Base-by-base conservation (phyloP, 2,888 invertebrate genomes). In the Linnaemya tessellans region DNA sequence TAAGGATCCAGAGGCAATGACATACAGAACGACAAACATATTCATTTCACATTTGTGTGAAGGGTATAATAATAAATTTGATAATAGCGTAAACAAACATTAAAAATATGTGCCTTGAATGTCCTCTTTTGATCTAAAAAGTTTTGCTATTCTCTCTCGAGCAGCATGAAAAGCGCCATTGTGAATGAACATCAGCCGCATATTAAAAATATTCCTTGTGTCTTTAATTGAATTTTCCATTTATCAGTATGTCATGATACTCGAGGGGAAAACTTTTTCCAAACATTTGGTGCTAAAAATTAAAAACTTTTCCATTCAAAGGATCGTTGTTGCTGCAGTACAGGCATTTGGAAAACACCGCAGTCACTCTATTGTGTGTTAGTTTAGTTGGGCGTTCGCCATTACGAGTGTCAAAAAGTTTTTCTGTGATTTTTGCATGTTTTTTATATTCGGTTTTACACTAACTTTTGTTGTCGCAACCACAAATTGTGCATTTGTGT, bases 401-500 rank as follows among this genome's bases (percentile, higher is more conserved):
- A 11, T 51, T 20, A 20, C 20, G 35, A 60, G 46, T 73, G 73
- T 35, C 46, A 60, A 60, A 46, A 73, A 60, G 30, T 73, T 73
- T 73, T 15, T 0, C 30, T 38, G 11, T 49, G 30, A 15, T 41
- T 56, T 71, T 64, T 64, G 25, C 38, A 25, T 68, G 18, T 49
- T 74, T 20, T 43, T 43, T 65, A 54, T 56, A 1, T 20, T n/a
- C 11, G 4, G 2, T 25, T 25, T 51, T 38, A 13, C 1, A 18
- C 56, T 10, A 60, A 15, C 54, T 38, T 60, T 60, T 46, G 20
- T 68, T 70, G 25, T 74, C 49, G 3, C 46, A 60, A 43, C 74
- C 67, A n/a, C 60, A 67, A 78, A 30, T 51, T 58, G 38, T 67
- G 18, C 65, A 58, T 73, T 67, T 43, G 20, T 56, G 49, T 73